Evolutionary conservation across 2,797 vertebrate species (phyloP).

Genomic region (Florisuga fusca): DNA sequence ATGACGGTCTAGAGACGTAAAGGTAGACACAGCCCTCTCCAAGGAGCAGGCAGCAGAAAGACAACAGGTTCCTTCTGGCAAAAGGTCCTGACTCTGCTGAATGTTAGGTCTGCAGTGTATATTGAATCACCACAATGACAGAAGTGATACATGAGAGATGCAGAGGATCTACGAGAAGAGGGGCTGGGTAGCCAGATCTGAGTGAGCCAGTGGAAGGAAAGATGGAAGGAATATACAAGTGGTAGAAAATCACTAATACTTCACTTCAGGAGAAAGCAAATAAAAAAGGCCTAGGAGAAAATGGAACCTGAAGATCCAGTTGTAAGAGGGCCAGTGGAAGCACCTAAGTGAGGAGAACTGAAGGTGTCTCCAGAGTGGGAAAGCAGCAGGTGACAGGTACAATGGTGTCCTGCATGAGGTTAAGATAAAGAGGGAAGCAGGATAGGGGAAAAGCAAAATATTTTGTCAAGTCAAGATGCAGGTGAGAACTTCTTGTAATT

Average conservation of each 20-base stretch:
- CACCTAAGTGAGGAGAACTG: neutral
- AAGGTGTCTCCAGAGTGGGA: neutral
- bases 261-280: neutral
- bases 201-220: fast-evolving
- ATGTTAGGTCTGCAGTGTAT: neutral
- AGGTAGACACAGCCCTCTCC: neutral
- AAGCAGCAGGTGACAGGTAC: neutral
- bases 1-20: neutral
- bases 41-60: neutral
- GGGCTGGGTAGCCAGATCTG: neutral
- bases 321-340: neutral
- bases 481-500: neutral
- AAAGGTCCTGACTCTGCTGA: neutral
- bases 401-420: neutral
- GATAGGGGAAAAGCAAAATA: neutral
- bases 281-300: neutral
- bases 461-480: neutral
- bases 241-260: neutral
- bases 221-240: neutral
- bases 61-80: neutral
- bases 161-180: neutral
- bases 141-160: neutral
- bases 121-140: neutral
- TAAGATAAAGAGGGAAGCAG: neutral
- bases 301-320: neutral